Base-by-base conservation (phyloP, 1,140 invertebrate species). In the Neodiprion pinetum region DNA sequence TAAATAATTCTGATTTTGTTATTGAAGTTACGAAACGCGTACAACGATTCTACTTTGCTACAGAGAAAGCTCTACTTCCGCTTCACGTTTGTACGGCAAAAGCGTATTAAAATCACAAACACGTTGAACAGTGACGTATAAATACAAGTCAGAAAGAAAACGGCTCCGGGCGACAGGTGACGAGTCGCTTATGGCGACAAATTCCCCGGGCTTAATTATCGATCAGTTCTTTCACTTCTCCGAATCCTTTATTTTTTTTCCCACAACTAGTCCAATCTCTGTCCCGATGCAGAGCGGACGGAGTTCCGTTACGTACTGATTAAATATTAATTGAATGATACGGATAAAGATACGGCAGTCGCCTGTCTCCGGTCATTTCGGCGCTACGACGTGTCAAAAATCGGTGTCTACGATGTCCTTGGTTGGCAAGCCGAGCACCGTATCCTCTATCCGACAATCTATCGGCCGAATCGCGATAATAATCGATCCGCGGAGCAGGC, bases 341-440 rank as follows among this genome's bases (percentile, higher is more conserved):
- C 17, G 11, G 67, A 47, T 47, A 69, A 69, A 47, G 67, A 69
- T 69, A 47, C 14, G 11, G 67, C 17, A 23, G 21, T 14, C 67
- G 23, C 10, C 10, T 69, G 67, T 69, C 67, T 69, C 67, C 40
- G 67, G 61, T 14, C 61, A 65, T 21, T 17, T 69, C 40, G 21
- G 67, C 67, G 53, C 9, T 17, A 2, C 28, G 5, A 40, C 28
- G 11, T 61, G 53, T 61, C 53, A 61, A 4, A 61, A 61, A 61
- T 61, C 53, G 40, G 7, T 69, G 7, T 69, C 67, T 14, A 21
- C 4, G 67, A 47, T 11, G 11, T 23, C 67, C 40, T 69, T 69
- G 10, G 23, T 47, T 81, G 47, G 70, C 75, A 23, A 67, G 53
- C 8, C 70, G 70, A 71, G 3, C 70, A 48, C 48, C 3, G n/a